Base-by-base conservation (phyloP, 2,797 vertebrate species). In the Aselliscus stoliczkanus region DNA sequence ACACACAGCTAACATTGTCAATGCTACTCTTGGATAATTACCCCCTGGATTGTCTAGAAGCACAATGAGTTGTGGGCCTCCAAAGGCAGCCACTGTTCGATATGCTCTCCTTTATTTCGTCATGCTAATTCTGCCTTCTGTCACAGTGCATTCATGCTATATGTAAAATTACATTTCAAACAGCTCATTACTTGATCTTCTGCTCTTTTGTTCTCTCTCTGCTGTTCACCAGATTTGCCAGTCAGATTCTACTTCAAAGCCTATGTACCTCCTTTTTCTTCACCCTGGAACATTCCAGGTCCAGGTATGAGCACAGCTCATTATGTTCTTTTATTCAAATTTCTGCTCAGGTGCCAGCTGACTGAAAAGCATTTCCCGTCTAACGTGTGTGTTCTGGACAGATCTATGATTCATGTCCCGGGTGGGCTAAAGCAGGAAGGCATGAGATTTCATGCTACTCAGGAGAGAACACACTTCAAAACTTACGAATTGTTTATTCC, bases 41-140 rank as follows among this genome's bases (percentile, higher is more conserved):
- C 9, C 29, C 11, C 2, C 9, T 12, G 6, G 54, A n/a, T 7
- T 25, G 7, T n/a, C 50, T 15, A 50, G 15, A 27, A 4, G 1
- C 0, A 7, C 14, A 13, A 64, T 27, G 20, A 29, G 3, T 2
- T 37, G 0, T 8, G 7, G 18, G 12, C 1, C 54, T 21, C 20
- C 11, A 31, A 13, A n/a, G 64, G 10, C 27, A 7, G 20, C 13
- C 58, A 34, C 2, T 14, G 11, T 69, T 47, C 75, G 4, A 69
- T n/a, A 1, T 3, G 7, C 1, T 54, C 29, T 37, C 14, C 47
- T 79, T 89, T 47, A 34, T 31, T 29, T 60, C 39, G 65, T 82
- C 21, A 47, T 34, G 7, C 52, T 89, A 56, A 65, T 54, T 65
- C 27, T 85, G 25, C 27, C 56, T 93, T 70, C 21, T 34, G 25